A percentile compares a stretch with the other conserved stretches of the same genome.
Evolutionary conservation across 2,888 invertebrate genomes (phyloP).

Genomic region (Drosophila limbata): DNA sequence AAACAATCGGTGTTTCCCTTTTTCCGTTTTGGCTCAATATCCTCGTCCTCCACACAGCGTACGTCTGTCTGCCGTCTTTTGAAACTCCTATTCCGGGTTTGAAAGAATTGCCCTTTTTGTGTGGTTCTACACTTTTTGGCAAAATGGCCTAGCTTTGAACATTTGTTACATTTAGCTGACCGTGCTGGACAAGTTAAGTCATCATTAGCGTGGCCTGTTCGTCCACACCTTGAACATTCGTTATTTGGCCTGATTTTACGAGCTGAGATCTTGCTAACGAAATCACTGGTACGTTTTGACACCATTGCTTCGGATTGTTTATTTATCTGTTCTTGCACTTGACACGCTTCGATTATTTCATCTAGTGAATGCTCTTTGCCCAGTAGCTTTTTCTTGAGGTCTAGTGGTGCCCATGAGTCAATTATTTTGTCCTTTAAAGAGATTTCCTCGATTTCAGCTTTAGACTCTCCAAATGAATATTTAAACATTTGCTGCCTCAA

Average conservation of each 20-base stretch:
- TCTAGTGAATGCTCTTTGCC: slow-evolving; percentile 16
- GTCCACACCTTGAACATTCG: slow-evolving; percentile 24
- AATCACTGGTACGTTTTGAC: too few species aligned
- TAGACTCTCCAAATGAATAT: slow-evolving; percentile 23
- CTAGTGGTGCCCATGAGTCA: slow-evolving; percentile 21
- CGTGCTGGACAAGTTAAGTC: neutral
- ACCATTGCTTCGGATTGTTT: slow-evolving; percentile 27
- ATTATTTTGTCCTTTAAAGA: slow-evolving; percentile 30
- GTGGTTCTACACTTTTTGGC: neutral
- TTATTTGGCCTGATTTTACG: neutral
- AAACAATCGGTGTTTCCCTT: too few species aligned
- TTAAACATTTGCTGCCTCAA: slow-evolving; percentile 42
- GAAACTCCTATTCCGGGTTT: neutral
- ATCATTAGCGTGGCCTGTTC: neutral
- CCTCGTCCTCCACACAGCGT: neutral
- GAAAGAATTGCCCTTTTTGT: neutral
- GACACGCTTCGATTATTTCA: slow-evolving; percentile 29
- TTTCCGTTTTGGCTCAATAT: too few species aligned
- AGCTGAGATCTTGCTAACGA: neutral
- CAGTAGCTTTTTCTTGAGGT: slow-evolving; percentile 28
- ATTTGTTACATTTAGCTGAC: neutral
- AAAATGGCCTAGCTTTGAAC: neutral
- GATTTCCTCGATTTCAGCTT: slow-evolving; percentile 26
- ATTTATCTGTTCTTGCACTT: slow-evolving; percentile 24
- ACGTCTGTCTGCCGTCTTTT: neutral